Base-by-base conservation (phyloP, 2,888 invertebrate genomes). In the Cryptosula pallasiana region DNA sequence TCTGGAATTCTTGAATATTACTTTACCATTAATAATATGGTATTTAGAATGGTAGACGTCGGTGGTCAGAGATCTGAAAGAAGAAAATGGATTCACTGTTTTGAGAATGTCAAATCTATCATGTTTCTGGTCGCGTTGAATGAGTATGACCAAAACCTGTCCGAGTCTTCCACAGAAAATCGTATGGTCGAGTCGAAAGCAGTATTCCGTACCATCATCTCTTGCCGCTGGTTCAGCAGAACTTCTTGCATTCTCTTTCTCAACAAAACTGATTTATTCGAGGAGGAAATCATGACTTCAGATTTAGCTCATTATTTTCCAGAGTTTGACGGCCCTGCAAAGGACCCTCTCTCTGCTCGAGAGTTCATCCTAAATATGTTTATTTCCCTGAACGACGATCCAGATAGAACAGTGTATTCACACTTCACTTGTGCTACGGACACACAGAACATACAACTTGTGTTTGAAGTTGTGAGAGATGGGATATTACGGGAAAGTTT, bases 171-270 rank as follows among this genome's bases (percentile, higher is more conserved):
- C 90, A 99, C 98, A 88, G 99, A 99, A 92, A 99, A 99, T 89
- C 97, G 99, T 88, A 99, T 99, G 99, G 99, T 99, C 87, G 99
- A 99, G 89, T 97, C 97, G 82, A 99, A 99, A 90, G 99, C 99
- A 86, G 90, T 99, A 88, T 99, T 99, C 90, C 95, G 97, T 90
- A 99, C 99, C 85, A 99, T 99, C 88, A 99, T 99, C 88, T 99
- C 98, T 87, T 99, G 99, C 89, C 99, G 99, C 81, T 99, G 99
- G 99, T 99, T 99, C 90, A 97, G 98, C 87, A 97, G 99, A 88
- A 98, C 98, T 83, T 99, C 99, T 79, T 98, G 99, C 84, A 99
- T 99, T 88, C 90, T 99, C 85, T 99, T 99, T 89, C 91, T 99
- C 86, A 99, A 99, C 89, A 99, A 99, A 88, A 98, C 88, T 81